phyloP scores from a whole-genome alignment of 2,888 invertebrate species.

The Megalurothrips usitatus region DNA sequence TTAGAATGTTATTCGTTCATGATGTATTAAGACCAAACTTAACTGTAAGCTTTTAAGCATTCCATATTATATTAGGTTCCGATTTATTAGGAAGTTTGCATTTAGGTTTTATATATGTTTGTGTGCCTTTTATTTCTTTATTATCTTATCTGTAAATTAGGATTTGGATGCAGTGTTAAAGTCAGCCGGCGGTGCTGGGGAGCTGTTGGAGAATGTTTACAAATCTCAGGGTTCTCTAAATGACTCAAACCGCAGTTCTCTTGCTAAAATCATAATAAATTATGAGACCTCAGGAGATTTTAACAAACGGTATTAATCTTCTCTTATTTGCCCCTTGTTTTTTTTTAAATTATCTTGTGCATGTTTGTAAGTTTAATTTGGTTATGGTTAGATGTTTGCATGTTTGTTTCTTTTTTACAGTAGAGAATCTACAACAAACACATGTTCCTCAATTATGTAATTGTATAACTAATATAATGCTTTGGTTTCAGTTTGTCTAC shows the following conservation, averaged over 20 bases:
- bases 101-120: no score
- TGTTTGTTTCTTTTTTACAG: neutral
- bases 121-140: neutral
- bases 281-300: neutral
- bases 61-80: no score
- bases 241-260: neutral
- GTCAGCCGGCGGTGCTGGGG: neutral
- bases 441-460: neutral
- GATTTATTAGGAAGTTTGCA: no score
- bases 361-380: neutral
- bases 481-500: neutral
- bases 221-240: neutral
- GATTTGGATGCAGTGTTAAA: neutral
- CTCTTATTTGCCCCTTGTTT: neutral
- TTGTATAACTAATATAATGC: neutral
- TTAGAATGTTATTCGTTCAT: no score
- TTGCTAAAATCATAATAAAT: neutral
- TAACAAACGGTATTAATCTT: slow-evolving; percentile 1
- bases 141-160: neutral
- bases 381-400: neutral
- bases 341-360: neutral
- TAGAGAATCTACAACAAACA: neutral
- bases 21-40: no score
- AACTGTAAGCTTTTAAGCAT: no score
- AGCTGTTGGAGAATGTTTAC: neutral